These are phyloP conservation scores for Ptilonorhynchus violaceus DNA, from an alignment of 2,113 vertebrate species.

Conservation along the genomic window DNA sequence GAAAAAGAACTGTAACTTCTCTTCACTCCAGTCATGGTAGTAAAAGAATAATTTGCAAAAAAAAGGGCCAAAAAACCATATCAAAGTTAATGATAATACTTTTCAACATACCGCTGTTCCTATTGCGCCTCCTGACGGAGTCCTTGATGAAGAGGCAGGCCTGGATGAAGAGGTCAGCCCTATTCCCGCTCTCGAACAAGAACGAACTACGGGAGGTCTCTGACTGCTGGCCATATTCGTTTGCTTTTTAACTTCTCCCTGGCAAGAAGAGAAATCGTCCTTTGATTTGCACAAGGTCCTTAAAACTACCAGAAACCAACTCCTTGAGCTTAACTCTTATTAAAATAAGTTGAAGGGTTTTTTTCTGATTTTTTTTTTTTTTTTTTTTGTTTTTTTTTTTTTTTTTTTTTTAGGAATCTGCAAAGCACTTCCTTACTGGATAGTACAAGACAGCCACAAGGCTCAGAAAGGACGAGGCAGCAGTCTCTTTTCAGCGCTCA, in stretches of 20 bases:
- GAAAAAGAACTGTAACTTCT: not conserved
- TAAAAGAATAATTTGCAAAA: not conserved
- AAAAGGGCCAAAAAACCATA: not conserved
- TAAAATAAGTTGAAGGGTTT: not conserved
- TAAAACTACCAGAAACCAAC: not conserved
- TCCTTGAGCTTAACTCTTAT: not conserved
- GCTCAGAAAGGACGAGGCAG: not conserved
- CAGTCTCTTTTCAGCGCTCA: not conserved
- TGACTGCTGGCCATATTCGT: slow-evolving; percentile 80
- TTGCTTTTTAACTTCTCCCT: not conserved
- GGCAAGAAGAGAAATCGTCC: not conserved
- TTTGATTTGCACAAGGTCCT: not conserved
- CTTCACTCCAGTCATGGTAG: fast-evolving
- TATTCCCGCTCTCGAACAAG: slow-evolving; percentile 78
- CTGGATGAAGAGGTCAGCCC: slow-evolving; percentile 62
- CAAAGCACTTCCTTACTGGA: not conserved
- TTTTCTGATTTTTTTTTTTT: not conserved
- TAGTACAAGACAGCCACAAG: fast-evolving
- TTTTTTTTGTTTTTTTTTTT: not conserved
- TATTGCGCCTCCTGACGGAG: slow-evolving; percentile 78
- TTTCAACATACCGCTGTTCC: slow-evolving; percentile 79
- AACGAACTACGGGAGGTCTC: slow-evolving; percentile 76
- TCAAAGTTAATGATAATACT: not conserved
- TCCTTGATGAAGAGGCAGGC: slow-evolving; percentile 76
- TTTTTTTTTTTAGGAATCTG: not conserved